Evolutionary conservation across 2,888 invertebrate genomes (phyloP).

Genomic region (Heliconius charithonia): DNA sequence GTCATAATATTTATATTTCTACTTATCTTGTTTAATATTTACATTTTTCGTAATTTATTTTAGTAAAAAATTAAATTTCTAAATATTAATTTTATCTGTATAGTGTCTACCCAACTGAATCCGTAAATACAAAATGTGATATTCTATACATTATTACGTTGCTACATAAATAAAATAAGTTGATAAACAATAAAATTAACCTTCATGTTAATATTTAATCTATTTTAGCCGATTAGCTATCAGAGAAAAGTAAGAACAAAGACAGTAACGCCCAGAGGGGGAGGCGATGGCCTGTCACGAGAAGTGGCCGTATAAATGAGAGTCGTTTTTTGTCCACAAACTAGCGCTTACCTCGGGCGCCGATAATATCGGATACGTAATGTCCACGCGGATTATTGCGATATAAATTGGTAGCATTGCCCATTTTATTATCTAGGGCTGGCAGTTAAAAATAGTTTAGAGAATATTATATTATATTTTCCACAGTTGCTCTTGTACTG

Average conservation of each 20-base stretch:
- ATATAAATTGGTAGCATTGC: conserved; percentile 83
- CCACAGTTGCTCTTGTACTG: not conserved
- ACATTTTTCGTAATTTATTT: too few species aligned
- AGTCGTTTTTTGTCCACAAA: conserved; percentile 81
- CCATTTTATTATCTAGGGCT: conserved; percentile 76
- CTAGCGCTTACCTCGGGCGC: conserved; percentile 68
- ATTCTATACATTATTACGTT: not conserved
- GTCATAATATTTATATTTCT: too few species aligned
- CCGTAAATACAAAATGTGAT: not conserved
- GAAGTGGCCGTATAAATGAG: conserved; percentile 81
- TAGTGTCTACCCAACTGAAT: too few species aligned
- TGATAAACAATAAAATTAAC: not conserved
- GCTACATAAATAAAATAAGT: not conserved
- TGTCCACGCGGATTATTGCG: conserved; percentile 81
- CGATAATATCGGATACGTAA: conserved; percentile 80
- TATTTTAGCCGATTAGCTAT: conserved; percentile 26
- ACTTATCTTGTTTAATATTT: too few species aligned
- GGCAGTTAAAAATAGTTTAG: conserved; percentile 37
- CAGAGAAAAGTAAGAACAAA: conserved; percentile 26
- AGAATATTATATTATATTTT: not conserved
- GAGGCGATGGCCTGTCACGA: conserved; percentile 66
- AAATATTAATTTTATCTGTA: too few species aligned
- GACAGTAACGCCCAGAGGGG: conserved; percentile 44
- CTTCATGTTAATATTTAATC: not conserved
- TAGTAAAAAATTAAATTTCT: too few species aligned